Evolutionary conservation across 2,888 invertebrate genomes (phyloP).

Genomic region (Thecophora atra): DNA sequence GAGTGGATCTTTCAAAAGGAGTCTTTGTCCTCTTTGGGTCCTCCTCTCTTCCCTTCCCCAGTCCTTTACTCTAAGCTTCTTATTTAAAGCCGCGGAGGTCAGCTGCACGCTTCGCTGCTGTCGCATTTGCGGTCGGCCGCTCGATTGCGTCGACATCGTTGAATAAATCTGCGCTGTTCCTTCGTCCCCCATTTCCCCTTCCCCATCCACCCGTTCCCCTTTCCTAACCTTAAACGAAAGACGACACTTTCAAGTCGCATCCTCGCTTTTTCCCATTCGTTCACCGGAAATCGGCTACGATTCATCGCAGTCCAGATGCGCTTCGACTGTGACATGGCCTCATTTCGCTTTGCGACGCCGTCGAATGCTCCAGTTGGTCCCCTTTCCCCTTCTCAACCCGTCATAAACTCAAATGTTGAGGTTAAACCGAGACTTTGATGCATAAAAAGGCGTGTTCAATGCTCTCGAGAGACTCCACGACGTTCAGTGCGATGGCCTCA

Average conservation of each 20-base stretch:
- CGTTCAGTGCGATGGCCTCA: conserved; percentile 18
- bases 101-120: background rate
- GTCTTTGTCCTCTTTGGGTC: too few species aligned
- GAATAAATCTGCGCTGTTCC: too few species aligned
- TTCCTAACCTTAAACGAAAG: too few species aligned
- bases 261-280: background rate
- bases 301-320: conserved; percentile 25
- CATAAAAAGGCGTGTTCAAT: conserved; percentile 39
- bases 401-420: conserved; percentile 45
- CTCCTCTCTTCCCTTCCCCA: too few species aligned
- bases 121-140: too few species aligned
- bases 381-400: too few species aligned
- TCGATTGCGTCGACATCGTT: too few species aligned
- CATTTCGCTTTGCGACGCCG: conserved; percentile 38
- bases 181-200: too few species aligned
- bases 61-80: too few species aligned
- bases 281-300: conserved; percentile 35
- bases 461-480: conserved; percentile 10
- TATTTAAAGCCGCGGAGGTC: conserved; percentile 7
- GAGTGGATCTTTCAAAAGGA: too few species aligned
- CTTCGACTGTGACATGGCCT: conserved; percentile 47
- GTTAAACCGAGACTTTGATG: conserved; percentile 39
- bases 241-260: conserved; percentile 11
- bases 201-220: too few species aligned
- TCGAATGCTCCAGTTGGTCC: background rate